A percentile compares a stretch with the other conserved stretches of the same genome.
These are phyloP conservation scores for Alouatta palliata DNA, from an alignment of 2,113 vertebrate species.

Conservation along the genomic window DNA sequence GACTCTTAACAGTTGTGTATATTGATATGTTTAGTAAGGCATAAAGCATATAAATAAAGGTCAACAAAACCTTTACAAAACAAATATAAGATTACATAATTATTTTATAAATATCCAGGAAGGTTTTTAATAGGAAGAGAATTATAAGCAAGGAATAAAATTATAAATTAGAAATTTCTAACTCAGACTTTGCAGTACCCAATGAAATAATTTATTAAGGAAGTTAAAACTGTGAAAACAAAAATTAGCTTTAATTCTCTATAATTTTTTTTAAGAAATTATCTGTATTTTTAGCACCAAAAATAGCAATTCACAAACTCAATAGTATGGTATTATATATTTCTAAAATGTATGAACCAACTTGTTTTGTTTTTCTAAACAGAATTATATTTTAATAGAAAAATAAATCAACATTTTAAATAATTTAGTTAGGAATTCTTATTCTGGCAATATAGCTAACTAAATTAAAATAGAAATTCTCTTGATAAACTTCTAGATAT, in stretches of 20 bases:
- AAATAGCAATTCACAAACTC: constrained; percentile 24
- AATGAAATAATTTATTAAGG: background rate
- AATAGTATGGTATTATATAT: background rate
- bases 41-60: background rate
- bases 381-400: constrained; percentile 16
- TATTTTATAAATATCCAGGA: background rate
- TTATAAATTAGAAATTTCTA: background rate
- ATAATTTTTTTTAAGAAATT: background rate
- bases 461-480: constrained; percentile 7
- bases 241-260: constrained; percentile 23
- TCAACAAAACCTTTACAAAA: background rate
- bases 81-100: background rate
- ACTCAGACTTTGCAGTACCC: background rate
- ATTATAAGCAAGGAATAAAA: background rate
- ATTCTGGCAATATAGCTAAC: background rate
- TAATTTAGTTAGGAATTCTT: background rate
- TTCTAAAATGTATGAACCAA: background rate
- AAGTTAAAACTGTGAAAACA: constrained; percentile 13
- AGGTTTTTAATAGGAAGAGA: background rate
- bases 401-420: background rate
- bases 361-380: background rate
- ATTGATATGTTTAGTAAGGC: background rate
- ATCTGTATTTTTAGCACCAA: background rate
- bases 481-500: background rate
- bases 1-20: background rate